Percentiles rank a stretch among this genome's conserved stretches.
phyloP scores from a whole-genome alignment of 2,113 vertebrate genomes.

The Ammodytes dubius region DNA sequence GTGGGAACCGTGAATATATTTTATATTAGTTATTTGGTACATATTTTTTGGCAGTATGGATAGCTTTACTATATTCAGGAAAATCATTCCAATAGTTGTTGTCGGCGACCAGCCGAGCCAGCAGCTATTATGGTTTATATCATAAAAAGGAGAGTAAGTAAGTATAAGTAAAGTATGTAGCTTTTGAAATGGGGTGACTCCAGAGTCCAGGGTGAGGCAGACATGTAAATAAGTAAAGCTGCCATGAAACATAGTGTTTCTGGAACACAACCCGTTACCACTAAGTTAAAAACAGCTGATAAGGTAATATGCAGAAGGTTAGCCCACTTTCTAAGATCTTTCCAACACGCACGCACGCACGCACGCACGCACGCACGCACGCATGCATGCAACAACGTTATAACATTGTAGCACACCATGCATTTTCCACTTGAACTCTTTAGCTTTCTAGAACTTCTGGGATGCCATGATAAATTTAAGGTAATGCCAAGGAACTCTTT shows the following conservation, averaged over 20 bases:
- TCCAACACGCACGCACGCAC: neutral
- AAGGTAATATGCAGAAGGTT: constrained; percentile 2
- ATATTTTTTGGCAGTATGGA: no score
- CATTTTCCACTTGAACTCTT: constrained; percentile 33
- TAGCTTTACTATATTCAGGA: no score
- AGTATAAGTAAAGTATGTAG: neutral
- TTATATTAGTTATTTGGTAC: no score
- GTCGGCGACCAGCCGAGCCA: no score
- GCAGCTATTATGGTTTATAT: neutral
- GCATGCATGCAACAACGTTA: no score
- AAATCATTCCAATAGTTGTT: no score
- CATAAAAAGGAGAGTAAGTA: no score
- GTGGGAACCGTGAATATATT: no score
- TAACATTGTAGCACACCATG: constrained; percentile 10
- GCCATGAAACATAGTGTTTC: constrained; percentile 9
- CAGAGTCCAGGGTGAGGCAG: constrained; percentile 17
- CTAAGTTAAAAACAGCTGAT: neutral
- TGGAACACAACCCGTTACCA: neutral
- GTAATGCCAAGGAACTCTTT: constrained; percentile 17
- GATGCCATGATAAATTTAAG: constrained; percentile 9
- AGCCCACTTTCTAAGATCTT: constrained; percentile 1
- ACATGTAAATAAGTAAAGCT: constrained; percentile 19
- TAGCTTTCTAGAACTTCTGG: constrained; percentile 11
- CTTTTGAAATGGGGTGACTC: neutral
- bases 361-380: neutral